Conservation (phyloP, 2,797 vertebrate genomes). For the Epinephelus awoara region DNA sequence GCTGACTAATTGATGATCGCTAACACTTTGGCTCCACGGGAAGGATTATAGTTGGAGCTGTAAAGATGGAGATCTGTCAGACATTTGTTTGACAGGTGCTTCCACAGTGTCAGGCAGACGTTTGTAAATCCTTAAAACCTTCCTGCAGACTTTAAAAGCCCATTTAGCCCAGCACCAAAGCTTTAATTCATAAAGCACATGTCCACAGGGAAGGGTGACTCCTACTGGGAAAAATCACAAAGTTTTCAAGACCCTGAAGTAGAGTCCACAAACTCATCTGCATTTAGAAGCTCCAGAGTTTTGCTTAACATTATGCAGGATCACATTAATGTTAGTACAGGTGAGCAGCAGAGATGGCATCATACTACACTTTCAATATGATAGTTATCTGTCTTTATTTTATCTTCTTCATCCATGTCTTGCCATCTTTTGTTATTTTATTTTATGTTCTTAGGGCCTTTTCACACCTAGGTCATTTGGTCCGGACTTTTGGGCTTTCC, state of each 20-base stretch:
- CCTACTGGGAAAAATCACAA: constrained; percentile 44
- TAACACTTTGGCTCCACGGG: neutral
- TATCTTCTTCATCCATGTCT: no score
- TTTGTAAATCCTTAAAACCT: constrained; percentile 15
- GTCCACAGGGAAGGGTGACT: constrained; percentile 47
- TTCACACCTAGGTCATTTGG: no score
- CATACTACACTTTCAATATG: neutral
- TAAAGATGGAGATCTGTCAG: constrained; percentile 23
- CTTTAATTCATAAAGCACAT: constrained; percentile 8
- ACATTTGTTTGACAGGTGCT: constrained; percentile 53
- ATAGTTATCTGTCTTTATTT: neutral
- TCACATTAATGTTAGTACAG: neutral
- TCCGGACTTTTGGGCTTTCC: no score
- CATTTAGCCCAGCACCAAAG: constrained; percentile 1
- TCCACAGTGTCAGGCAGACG: constrained; percentile 3
- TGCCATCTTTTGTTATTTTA: no score
- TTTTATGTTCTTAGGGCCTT: no score
- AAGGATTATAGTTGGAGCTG: constrained; percentile 17
- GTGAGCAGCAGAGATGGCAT: neutral
- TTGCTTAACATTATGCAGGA: neutral
- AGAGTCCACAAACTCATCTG: neutral
- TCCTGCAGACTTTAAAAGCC: constrained; percentile 14
- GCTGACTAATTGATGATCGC: constrained; percentile 25
- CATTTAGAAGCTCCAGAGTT: neutral
- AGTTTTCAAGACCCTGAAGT: neutral